A percentile compares a stretch with the other conserved stretches of the same genome.
phyloP scores from a whole-genome alignment of 2,888 invertebrate genomes.

The Tricholauxania praeusta region DNA sequence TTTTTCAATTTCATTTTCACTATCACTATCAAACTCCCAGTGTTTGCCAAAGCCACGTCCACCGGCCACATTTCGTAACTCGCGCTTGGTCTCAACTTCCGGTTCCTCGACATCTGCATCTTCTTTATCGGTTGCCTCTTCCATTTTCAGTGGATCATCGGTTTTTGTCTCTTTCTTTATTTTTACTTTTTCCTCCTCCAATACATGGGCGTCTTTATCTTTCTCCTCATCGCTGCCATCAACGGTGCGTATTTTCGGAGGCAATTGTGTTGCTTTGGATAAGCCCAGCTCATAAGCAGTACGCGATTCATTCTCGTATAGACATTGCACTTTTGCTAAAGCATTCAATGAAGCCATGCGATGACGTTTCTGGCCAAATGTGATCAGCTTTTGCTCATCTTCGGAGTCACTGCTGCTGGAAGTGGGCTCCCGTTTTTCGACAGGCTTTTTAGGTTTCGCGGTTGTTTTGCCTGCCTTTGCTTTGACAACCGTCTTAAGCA shows the following conservation, averaged over 20 bases:
- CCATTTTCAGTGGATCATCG: conserved; percentile 44
- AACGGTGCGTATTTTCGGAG: conserved; percentile 67
- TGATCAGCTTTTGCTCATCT: conserved; percentile 62
- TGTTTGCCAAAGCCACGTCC: conserved; percentile 85
- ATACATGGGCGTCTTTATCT: conserved; percentile 47
- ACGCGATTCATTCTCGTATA: conserved; percentile 89
- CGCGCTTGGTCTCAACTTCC: conserved; percentile 69
- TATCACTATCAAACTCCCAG: conserved; percentile 80
- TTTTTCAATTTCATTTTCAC: conserved; percentile 60
- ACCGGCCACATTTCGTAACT: conserved; percentile 79
- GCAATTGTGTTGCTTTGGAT: conserved; percentile 68
- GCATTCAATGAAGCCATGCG: conserved; percentile 92
- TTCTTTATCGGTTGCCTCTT: conserved; percentile 42
- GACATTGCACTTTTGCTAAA: conserved; percentile 88
- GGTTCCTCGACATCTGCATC: conserved; percentile 51
- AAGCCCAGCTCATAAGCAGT: conserved; percentile 76
- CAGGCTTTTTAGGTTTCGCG: conserved; percentile 33
- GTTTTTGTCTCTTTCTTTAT: conserved; percentile 47
- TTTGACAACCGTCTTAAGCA: conserved; percentile 1
- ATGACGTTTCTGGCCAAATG: conserved; percentile 80
- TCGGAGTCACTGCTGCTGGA: conserved; percentile 59
- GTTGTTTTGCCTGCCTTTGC: conserved; percentile 21
- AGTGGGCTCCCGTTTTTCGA: conserved; percentile 41
- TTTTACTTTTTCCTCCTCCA: conserved; percentile 41
- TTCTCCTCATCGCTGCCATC: conserved; percentile 70